Base-by-base conservation (phyloP, 2,888 invertebrate species). In the Zhengitettix transpicula region DNA sequence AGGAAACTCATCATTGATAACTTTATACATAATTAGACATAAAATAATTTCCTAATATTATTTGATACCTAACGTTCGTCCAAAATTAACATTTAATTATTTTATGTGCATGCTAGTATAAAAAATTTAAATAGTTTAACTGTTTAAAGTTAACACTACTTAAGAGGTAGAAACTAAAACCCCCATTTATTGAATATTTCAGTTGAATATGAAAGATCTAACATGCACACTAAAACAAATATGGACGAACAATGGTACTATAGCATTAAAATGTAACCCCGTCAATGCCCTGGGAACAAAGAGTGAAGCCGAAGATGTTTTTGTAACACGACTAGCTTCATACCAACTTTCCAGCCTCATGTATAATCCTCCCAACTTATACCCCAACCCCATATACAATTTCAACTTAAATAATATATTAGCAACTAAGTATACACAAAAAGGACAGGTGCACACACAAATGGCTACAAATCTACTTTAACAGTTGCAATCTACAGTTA, bases 281-380 rank as follows among this genome's bases (percentile, higher is more conserved):
- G 56, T 55, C 58, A 64, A 64, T 64, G 63, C 64, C 64, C 64
- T 64, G 63, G 63, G 64, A 64, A 64, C 64, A 63, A 62, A 63
- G 63, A 62, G 61, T 61, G 58, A 62, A 62, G 62, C 62, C 62
- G 58, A 57, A 62, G 60, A 62, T 61, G 64, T 60, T 58, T 57
- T 58, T 54, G 60, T 56, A 56, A 52, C 56, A 44, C 56, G 55
- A 55, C 41, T 17, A 51, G 51, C 54, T 64, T 62, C 60, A 63
- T 65, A 64, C 64, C 64, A 67, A 73, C 75, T 74, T 75, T 75
- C 74, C 76, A 76, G 75, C 75, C 75, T 75, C 74, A 75, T 75
- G 74, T 67, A 58, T 56, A 14, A 14, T 47, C 28, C 28, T 28
- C 28, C 28, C 28, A 28, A 28, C 2, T 28, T 28, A 28, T 28